Conservation (phyloP, 2,113 vertebrate genomes). For the Hemicordylus capensis region DNA sequence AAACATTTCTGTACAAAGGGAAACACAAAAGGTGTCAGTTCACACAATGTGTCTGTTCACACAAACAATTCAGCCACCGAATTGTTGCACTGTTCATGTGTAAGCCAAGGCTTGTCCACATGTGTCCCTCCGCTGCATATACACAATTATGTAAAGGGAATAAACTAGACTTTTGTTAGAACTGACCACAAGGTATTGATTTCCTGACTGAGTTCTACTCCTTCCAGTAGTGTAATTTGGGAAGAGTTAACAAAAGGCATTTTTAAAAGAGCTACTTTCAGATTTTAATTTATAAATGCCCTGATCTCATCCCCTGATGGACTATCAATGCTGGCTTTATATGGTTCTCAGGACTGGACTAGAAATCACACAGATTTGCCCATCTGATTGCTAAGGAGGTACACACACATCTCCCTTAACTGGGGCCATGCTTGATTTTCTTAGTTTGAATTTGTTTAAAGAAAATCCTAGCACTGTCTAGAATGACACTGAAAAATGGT, state of each 20-base stretch:
- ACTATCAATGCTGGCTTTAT: not conserved
- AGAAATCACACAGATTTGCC: not conserved
- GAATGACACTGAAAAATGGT: constrained; percentile 12
- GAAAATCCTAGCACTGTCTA: not conserved
- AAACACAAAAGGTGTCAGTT: not conserved
- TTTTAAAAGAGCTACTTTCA: not conserved
- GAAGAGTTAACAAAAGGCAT: not conserved
- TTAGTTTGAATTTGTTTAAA: not conserved
- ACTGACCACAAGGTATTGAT: not conserved
- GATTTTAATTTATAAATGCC: not conserved
- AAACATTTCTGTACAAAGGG: not conserved
- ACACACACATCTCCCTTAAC: not conserved
- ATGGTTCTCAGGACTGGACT: not conserved
- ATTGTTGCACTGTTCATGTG: not conserved
- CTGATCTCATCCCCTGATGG: not conserved
- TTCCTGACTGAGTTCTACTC: not conserved
- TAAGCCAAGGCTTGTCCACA: not conserved
- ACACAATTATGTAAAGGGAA: not conserved
- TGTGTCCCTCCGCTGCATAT: no score
- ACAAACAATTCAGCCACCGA: not conserved
- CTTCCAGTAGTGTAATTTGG: not conserved
- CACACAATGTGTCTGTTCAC: not conserved
- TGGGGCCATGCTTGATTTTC: not conserved
- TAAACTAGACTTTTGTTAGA: not conserved
- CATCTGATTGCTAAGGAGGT: not conserved